Evolutionary conservation across 2,797 vertebrate genomes (phyloP).

Genomic region (Vireo griseus): DNA sequence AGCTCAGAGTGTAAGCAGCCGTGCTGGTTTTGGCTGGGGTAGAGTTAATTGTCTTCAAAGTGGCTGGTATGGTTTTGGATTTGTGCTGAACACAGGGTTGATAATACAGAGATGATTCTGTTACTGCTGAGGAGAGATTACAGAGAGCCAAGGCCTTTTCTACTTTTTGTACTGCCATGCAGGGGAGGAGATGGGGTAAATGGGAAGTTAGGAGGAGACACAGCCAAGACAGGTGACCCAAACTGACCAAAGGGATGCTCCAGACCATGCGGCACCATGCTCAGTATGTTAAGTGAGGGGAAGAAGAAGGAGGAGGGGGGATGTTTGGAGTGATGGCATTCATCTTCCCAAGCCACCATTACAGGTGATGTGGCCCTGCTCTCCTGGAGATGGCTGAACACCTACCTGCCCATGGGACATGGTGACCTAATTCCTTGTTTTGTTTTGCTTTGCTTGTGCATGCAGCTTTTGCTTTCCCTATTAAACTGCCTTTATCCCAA

Average conservation of each 20-base stretch:
- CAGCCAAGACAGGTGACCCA: background rate
- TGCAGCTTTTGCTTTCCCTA: background rate
- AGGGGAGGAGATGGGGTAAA: fast-evolving
- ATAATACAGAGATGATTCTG: background rate
- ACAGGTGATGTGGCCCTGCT: background rate
- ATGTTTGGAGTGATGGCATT: background rate
- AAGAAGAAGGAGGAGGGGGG: background rate
- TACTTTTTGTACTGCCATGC: fast-evolving
- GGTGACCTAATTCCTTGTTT: background rate
- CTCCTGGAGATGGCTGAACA: background rate
- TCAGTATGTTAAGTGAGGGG: fast-evolving
- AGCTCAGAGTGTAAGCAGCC: background rate
- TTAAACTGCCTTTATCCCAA: background rate
- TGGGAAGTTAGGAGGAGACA: background rate
- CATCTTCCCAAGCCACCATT: background rate
- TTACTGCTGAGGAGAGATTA: background rate
- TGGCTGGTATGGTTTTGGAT: background rate
- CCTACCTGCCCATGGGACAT: background rate
- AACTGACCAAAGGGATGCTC: background rate
- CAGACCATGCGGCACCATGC: background rate
- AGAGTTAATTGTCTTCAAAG: background rate
- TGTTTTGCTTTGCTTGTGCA: background rate
- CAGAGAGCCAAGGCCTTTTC: background rate
- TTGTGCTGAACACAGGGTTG: background rate
- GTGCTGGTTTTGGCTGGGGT: background rate